Conservation (phyloP, 1,140 invertebrate genomes). For the Diorhabda carinulata region DNA sequence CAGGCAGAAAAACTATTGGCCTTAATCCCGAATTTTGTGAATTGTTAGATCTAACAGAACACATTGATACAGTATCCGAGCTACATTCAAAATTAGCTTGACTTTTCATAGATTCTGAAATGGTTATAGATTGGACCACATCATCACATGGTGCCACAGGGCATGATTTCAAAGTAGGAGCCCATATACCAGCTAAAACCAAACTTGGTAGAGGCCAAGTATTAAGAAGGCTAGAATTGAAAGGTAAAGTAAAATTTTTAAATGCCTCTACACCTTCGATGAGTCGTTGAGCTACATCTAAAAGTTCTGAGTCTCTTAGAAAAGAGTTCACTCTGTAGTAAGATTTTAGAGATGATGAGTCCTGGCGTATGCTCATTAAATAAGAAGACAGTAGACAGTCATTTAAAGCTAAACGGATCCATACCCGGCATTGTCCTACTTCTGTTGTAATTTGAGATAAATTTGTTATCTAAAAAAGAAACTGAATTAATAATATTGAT, state of each 20-base stretch:
- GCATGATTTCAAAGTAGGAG: slow-evolving; percentile 67
- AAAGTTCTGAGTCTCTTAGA: slow-evolving; percentile 71
- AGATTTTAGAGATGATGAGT: slow-evolving; percentile 66
- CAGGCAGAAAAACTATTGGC: slow-evolving; percentile 52
- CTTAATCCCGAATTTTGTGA: slow-evolving; percentile 52
- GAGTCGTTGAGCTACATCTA: slow-evolving; percentile 71
- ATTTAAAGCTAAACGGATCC: slow-evolving; percentile 84
- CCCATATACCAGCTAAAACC: slow-evolving; percentile 78
- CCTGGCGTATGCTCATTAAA: slow-evolving; percentile 68
- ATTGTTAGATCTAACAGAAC: slow-evolving; percentile 37
- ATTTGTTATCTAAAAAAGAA: slow-evolving; percentile 53
- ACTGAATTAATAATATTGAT: background rate
- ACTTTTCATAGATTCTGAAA: slow-evolving; percentile 24
- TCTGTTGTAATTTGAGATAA: slow-evolving; percentile 80
- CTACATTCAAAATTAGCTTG: slow-evolving; percentile 32
- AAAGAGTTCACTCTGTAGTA: slow-evolving; percentile 78
- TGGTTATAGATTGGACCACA: slow-evolving; percentile 39
- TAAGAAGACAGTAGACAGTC: slow-evolving; percentile 85
- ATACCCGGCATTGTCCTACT: slow-evolving; percentile 84
- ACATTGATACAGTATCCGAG: slow-evolving; percentile 41
- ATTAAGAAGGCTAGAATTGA: slow-evolving; percentile 85
- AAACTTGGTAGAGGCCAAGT: slow-evolving; percentile 83
- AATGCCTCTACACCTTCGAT: slow-evolving; percentile 74
- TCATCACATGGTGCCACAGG: slow-evolving; percentile 53
- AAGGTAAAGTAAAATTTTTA: slow-evolving; percentile 75